phyloP scores from a whole-genome alignment of 2,797 vertebrate genomes.

The Danio kyathit region DNA sequence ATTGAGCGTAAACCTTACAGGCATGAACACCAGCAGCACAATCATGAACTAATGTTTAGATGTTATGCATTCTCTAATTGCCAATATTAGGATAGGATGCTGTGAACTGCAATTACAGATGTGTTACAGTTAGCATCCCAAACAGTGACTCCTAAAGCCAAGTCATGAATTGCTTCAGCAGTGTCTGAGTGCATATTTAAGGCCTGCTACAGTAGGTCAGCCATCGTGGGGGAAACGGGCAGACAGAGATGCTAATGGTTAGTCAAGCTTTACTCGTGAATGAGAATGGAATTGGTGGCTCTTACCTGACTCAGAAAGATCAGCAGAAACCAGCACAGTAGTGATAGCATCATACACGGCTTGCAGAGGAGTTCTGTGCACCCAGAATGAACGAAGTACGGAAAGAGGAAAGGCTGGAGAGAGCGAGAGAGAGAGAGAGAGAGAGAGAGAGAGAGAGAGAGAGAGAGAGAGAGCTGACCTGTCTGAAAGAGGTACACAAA shows the following conservation, averaged over 20 bases:
- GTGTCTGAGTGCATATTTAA: not conserved
- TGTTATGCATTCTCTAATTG: not conserved
- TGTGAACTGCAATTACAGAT: not conserved
- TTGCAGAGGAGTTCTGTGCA: slow-evolving; percentile 59
- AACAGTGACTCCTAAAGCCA: not conserved
- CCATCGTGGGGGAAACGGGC: not conserved
- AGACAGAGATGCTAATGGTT: slow-evolving; percentile 11
- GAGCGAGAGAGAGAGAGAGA: slow-evolving; percentile 67
- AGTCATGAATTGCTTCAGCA: not conserved
- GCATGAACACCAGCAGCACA: not conserved
- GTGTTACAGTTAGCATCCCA: not conserved
- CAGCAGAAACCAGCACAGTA: slow-evolving; percentile 81
- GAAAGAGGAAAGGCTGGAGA: slow-evolving; percentile 56
- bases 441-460: slow-evolving; percentile 67
- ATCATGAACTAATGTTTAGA: not conserved
- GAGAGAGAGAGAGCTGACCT: slow-evolving; percentile 72
- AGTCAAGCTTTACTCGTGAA: not conserved
- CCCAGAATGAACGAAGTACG: slow-evolving; percentile 54
- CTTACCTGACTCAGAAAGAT: slow-evolving; percentile 87
- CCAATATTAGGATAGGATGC: not conserved
- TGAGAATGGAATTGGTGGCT: slow-evolving; percentile 38
- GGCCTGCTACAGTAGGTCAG: not conserved
- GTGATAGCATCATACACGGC: slow-evolving; percentile 82
- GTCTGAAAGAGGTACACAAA: slow-evolving; percentile 83
- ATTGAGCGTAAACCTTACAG: not conserved